Percentiles rank a stretch among this genome's conserved stretches.
Conservation (phyloP, 2,888 invertebrate species). For the Dinocampus coccinellae region DNA sequence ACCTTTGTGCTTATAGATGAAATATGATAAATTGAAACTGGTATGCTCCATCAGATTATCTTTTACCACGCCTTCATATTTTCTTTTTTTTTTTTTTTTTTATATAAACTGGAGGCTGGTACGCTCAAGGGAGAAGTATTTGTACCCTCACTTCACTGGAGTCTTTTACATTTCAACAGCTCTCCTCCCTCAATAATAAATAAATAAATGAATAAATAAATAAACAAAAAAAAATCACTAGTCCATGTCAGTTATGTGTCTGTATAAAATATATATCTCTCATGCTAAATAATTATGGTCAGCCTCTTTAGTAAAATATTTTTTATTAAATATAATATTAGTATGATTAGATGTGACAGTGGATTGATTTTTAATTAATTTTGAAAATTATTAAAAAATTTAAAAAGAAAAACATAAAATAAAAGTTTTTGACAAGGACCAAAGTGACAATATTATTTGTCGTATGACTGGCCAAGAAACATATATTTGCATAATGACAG, state of each 20-base stretch:
- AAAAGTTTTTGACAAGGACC: slow-evolving; percentile 21
- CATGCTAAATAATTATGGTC: not conserved
- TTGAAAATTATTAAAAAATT: not conserved
- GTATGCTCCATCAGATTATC: not conserved
- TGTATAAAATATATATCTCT: not conserved
- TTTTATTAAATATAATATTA: not conserved
- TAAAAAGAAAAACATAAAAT: not conserved
- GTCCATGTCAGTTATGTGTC: not conserved
- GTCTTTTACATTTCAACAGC: no score
- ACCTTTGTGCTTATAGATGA: not conserved
- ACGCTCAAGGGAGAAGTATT: not conserved
- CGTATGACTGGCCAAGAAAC: slow-evolving; percentile 28
- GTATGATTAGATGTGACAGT: not conserved
- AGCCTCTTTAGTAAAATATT: not conserved
- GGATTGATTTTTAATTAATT: no score
- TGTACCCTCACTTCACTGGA: no score
- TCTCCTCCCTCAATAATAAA: no score
- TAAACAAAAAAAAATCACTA: no score
- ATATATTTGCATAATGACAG: slow-evolving; percentile 23
- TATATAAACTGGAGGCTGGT: not conserved
- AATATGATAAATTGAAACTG: not conserved
- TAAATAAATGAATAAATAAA: no score
- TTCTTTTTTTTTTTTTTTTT: not conserved
- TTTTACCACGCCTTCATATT: not conserved
- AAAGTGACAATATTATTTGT: slow-evolving; percentile 11